Base-by-base conservation (phyloP, 92 coral and sea anemone species). In the Zoanthus solanderi region DNA sequence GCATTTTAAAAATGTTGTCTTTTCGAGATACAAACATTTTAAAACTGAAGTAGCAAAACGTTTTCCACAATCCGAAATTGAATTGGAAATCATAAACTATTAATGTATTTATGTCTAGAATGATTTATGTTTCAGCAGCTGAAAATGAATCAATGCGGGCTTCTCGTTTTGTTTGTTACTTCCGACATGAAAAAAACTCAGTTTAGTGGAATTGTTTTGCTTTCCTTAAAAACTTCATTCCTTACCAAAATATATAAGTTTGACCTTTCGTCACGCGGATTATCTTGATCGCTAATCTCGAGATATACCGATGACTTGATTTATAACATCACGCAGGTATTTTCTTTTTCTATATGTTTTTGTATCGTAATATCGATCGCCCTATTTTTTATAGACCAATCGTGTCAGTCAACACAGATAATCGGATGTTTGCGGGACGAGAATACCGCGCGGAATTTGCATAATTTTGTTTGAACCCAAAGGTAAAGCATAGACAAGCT, bases 211-310 rank as follows among this genome's bases (percentile, higher is more conserved):
- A 66, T 63, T 28, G 3, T 81, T 42, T 29, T 44, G 74, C 12
- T 81, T 23, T 12, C 30, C n/a, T 9, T 0, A 34, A 12, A 23
- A 31, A 32, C 18, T 29, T 28, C 28, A 17, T 44, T 80, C 12
- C 28, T 80, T 44, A 16, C 17, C 58, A 11, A 9, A 45, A 23
- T 23, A 65, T 7, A 15, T 48, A 37, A 65, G 13, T 15, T 69
- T 31, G 61, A 65, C 29, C 28, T 65, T 16, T 65, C 54, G 66
- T 66, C 67, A 53, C 12, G 12, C 8, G 54, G 28, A 13, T 32
- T 81, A 81, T 81, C 75, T 65, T 81, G 75, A 81, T 81, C 85
- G 52, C 44, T 81, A 44, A 81, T 81, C 84, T 79, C 32, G 29
- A 44, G 42, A 29, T 57, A 79, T 66, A 30, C 57, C 85, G 57